Evolutionary conservation across 1,140 invertebrate species (phyloP).

Genomic region (Drosophila tsacasi): DNA sequence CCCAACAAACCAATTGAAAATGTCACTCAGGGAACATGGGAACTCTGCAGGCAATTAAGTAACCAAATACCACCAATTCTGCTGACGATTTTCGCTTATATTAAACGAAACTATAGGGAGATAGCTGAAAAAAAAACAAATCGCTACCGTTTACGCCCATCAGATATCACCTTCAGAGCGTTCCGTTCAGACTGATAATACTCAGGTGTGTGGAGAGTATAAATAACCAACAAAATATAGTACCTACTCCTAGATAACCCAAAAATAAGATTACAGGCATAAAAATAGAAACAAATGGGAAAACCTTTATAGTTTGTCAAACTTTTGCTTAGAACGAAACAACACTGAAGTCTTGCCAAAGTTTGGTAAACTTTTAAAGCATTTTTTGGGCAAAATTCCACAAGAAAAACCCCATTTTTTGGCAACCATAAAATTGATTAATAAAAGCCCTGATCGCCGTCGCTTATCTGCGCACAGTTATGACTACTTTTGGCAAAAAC

Average conservation of each 20-base stretch:
- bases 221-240: slow-evolving; percentile 36
- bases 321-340: background rate
- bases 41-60: slow-evolving; percentile 1
- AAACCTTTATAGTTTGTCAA: slow-evolving; percentile 6
- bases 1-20: slow-evolving; percentile 20
- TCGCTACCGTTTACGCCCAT: slow-evolving; percentile 31
- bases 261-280: slow-evolving; percentile 15
- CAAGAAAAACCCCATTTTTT: slow-evolving; percentile 24
- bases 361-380: background rate
- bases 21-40: background rate
- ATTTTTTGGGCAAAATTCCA: background rate
- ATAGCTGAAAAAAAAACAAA: slow-evolving; percentile 17
- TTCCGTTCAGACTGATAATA: slow-evolving; percentile 29
- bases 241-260: slow-evolving; percentile 28
- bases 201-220: slow-evolving; percentile 19
- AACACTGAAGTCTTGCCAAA: background rate
- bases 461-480: slow-evolving; percentile 43
- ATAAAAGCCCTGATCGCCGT: slow-evolving; percentile 33
- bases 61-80: slow-evolving; percentile 2
- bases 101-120: slow-evolving; percentile 4
- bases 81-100: slow-evolving; percentile 10
- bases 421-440: slow-evolving; percentile 65
- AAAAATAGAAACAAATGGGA: slow-evolving; percentile 15
- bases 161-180: slow-evolving; percentile 20
- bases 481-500: slow-evolving; percentile 32